Evolutionary conservation across 2,797 vertebrate genomes (phyloP).

Genomic region (Telmatherina bonti): DNA sequence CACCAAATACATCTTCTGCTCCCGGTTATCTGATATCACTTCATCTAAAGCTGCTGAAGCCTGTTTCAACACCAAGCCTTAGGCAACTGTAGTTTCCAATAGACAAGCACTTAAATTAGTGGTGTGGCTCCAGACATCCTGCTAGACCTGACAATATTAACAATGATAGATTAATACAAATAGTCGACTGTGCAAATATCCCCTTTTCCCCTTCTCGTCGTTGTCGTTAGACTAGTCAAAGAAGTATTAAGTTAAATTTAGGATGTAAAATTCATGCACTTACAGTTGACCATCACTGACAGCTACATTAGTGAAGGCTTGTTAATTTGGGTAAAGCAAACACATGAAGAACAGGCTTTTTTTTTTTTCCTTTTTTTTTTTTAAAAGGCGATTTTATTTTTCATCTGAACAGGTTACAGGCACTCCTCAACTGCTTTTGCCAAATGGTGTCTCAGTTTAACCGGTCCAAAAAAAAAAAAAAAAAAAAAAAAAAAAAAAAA

Average conservation of each 20-base stretch:
- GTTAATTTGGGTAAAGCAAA: not conserved
- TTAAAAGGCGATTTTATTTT: not conserved
- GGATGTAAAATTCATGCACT: not conserved
- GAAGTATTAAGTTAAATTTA: too few relatives aligned
- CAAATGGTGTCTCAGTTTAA: not conserved
- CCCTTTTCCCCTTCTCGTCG: not conserved
- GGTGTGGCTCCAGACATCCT: conserved; percentile 22
- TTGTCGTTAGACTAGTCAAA: too few relatives aligned
- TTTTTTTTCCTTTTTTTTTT: too few relatives aligned
- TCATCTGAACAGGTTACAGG: not conserved
- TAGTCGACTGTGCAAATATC: not conserved
- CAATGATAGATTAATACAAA: not conserved
- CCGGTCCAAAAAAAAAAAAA: too few relatives aligned
- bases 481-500: too few relatives aligned
- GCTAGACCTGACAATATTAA: conserved; percentile 12
- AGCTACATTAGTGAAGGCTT: not conserved
- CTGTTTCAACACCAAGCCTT: conserved; percentile 67
- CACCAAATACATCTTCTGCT: conserved; percentile 58
- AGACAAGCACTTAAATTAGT: conserved; percentile 31
- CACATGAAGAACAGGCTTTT: conserved; percentile 18
- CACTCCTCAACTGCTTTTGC: not conserved
- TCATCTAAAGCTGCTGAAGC: conserved; percentile 56
- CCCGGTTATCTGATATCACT: conserved; percentile 67
- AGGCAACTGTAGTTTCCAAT: conserved; percentile 48
- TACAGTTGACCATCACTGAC: conserved; percentile 2